phyloP scores from a whole-genome alignment of 2,113 vertebrate genomes.

The Marmota flaviventris region DNA sequence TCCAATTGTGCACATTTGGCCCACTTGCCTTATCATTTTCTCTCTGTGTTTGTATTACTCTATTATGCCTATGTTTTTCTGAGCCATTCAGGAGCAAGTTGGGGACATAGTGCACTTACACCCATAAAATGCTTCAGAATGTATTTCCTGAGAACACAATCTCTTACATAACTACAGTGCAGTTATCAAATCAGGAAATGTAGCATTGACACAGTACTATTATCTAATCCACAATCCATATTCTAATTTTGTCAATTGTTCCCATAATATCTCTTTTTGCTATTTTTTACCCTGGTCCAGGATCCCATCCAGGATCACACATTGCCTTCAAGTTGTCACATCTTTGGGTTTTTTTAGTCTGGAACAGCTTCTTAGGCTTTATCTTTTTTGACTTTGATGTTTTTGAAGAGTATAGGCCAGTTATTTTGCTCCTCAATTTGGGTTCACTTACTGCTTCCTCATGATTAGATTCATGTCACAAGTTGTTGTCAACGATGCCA shows the following conservation, averaged over 20 bases:
- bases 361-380: not conserved
- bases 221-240: not conserved
- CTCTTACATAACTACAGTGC: not conserved
- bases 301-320: slow-evolving; percentile 7
- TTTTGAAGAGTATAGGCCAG: not conserved
- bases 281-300: not conserved
- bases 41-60: not conserved
- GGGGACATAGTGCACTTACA: not conserved
- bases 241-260: slow-evolving; percentile 52
- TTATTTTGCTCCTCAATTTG: slow-evolving; percentile 27
- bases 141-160: slow-evolving; percentile 22
- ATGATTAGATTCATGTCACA: not conserved
- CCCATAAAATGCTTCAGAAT: not conserved
- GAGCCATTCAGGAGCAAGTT: not conserved
- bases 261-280: slow-evolving; percentile 20
- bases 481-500: not conserved
- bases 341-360: slow-evolving; percentile 39
- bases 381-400: slow-evolving; percentile 37
- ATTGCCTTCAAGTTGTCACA: not conserved
- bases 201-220: not conserved
- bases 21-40: not conserved
- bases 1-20: not conserved
- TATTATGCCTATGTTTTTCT: slow-evolving; percentile 18
- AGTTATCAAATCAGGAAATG: slow-evolving; percentile 16
- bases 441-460: slow-evolving; percentile 34